A percentile compares a stretch with the other conserved stretches of the same genome.
Evolutionary conservation across 2,888 invertebrate genomes (phyloP).

Genomic region (Bibio marci): DNA sequence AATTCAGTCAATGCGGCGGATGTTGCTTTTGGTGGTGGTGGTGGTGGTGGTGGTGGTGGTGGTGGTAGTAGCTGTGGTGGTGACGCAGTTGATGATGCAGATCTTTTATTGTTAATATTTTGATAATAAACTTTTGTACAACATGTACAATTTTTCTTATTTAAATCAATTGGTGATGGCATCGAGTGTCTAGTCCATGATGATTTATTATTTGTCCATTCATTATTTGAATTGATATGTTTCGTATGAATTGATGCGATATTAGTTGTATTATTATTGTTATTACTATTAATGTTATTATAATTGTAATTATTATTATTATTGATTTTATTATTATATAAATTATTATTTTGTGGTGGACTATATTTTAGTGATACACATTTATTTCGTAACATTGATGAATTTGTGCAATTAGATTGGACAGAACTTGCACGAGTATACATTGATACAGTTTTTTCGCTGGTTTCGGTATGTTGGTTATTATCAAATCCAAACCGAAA

Average conservation of each 20-base stretch:
- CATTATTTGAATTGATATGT: background rate
- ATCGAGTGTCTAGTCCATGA: conserved; percentile 1
- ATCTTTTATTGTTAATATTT: background rate
- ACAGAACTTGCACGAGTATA: conserved; percentile 27
- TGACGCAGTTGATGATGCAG: background rate
- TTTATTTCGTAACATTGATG: conserved; percentile 2
- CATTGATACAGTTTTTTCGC: conserved; percentile 26
- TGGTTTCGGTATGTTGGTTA: conserved; percentile 15
- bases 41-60: background rate
- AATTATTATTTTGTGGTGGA: conserved; percentile 7
- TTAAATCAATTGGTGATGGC: background rate
- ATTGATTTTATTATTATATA: too few relatives aligned
- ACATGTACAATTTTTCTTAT: conserved; percentile 5
- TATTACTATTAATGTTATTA: background rate
- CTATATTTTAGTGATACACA: conserved; percentile 10
- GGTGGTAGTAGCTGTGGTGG: too few relatives aligned
- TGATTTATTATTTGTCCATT: background rate
- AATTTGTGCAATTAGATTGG: conserved; percentile 24
- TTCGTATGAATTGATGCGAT: background rate
- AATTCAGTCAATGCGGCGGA: too few relatives aligned
- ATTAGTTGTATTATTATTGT: conserved; percentile 1
- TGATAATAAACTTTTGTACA: conserved; percentile 4
- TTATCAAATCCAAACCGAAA: conserved; percentile 27
- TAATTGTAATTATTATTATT: too few relatives aligned
- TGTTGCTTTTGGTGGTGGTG: background rate